Base-by-base conservation (phyloP, 2,113 vertebrate species). In the Ursus arctos region DNA sequence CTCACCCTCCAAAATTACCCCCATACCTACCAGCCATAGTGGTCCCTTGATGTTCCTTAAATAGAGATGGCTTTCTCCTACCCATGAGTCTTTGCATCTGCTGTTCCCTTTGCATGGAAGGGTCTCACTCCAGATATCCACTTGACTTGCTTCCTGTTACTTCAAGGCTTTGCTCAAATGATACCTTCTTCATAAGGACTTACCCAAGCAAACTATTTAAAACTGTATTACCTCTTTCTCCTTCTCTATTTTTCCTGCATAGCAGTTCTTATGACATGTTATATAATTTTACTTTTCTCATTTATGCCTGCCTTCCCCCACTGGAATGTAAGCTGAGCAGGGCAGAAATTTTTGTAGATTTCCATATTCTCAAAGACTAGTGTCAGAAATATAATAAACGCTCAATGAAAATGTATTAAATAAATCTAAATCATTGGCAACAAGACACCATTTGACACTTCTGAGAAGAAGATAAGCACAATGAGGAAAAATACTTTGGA, bases 391-490 rank as follows among this genome's bases (percentile, higher is more conserved):
- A 31, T 49, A 84, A 55, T 4, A 87, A 82, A 13, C n/a, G 18
- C 22, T 91, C 63, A 77, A 91, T 85, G 26, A 89, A 87, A 91
- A 96, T 57, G 53, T 76, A 77, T 82, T 67, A 91, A 82, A 81
- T 93, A 84, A 67, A 47, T 81, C 14, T 89, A 91, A 95, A 82
- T 77, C 59, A 81, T 12, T 88, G 88, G 33, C 36, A 85, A 77
- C 7, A 93, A 28, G 40, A n/a, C 12, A 72, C 15, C 47, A 55
- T 1, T 82, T 19, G 76, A 95, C 26, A 93, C 19, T 43, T 94
- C 53, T 71, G 49, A 88, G 57, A 36, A 97, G 59, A 80, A 71
- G 8, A 88, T 59, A 88, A 91, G 19, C 49, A 85, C 21, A 93
- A 82, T 65, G 40, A 87, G 63, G 24, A 88, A 86, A 24, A 86